These are phyloP conservation scores for Drosophila subpulchrella DNA, from an alignment of 1,140 invertebrate genomes.

Conservation along the genomic window DNA sequence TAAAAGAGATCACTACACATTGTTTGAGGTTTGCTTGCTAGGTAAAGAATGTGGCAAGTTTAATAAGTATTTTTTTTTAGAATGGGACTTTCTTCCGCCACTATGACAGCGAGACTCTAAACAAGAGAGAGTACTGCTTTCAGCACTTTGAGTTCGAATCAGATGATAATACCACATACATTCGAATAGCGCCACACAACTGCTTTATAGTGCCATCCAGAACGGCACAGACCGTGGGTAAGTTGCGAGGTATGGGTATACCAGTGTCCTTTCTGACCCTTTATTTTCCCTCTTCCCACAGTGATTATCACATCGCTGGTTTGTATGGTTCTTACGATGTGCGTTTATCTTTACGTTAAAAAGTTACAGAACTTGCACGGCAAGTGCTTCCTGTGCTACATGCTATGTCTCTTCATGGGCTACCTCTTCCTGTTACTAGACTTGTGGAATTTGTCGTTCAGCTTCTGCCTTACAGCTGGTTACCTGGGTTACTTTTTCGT, in stretches of 20 bases:
- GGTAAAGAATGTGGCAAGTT: not conserved
- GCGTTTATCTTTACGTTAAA: constrained; percentile 89
- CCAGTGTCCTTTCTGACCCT: too few relatives aligned
- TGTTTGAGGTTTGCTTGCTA: constrained; percentile 55
- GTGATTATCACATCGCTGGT: constrained; percentile 89
- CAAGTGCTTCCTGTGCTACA: constrained; percentile 89
- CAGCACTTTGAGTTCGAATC: constrained; percentile 24
- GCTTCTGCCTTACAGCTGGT: constrained; percentile 49
- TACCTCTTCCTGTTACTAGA: constrained; percentile 87
- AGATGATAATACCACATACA: accelerated
- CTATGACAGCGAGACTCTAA: not conserved
- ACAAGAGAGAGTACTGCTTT: constrained; percentile 67
- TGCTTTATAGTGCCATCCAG: not conserved
- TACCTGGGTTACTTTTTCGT: constrained; percentile 90
- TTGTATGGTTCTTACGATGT: constrained; percentile 88
- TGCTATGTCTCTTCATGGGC: constrained; percentile 86
- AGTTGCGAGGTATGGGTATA: not conserved
- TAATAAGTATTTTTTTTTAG: constrained; percentile 7
- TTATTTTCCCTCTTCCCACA: constrained; percentile 51
- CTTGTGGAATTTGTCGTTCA: constrained; percentile 32
- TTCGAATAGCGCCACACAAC: constrained; percentile 44
- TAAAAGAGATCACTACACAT: constrained; percentile 38
- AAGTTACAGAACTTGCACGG: constrained; percentile 90
- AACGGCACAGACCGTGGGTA: constrained; percentile 20
- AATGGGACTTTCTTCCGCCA: constrained; percentile 46